These are phyloP conservation scores for Limonius californicus DNA, from an alignment of 1,140 invertebrate species.

Conservation along the genomic window DNA sequence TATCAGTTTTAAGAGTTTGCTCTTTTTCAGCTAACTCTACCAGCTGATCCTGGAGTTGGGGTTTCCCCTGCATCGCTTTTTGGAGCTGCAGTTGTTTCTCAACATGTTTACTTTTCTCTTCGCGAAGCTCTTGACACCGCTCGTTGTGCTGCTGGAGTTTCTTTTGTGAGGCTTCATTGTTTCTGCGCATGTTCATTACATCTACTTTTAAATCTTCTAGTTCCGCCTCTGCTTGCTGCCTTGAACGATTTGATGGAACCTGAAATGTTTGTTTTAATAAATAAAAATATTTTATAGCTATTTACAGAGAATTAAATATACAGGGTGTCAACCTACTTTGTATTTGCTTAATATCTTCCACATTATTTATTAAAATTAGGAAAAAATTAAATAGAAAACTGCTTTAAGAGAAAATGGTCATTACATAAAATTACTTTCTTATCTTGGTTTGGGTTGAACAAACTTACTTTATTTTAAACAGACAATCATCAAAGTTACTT, in stretches of 20 bases:
- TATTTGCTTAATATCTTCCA: too few species aligned
- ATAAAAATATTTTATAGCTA: not conserved
- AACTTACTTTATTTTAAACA: too few species aligned
- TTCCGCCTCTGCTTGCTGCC: constrained; percentile 49
- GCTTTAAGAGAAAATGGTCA: too few species aligned
- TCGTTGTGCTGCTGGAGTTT: constrained; percentile 32
- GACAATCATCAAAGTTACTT: too few species aligned
- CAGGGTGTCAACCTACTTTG: not conserved
- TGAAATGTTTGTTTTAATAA: not conserved
- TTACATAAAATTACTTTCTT: too few species aligned
- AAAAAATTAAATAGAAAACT: too few species aligned
- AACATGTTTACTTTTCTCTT: constrained; percentile 29
- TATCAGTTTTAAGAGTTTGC: constrained; percentile 42
- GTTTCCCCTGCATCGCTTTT: constrained; percentile 35
- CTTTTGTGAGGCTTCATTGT: constrained; percentile 26
- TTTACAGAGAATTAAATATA: not conserved
- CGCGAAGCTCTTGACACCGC: constrained; percentile 30
- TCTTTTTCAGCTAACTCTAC: constrained; percentile 44
- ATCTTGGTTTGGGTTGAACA: too few species aligned
- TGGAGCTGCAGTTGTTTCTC: constrained; percentile 35
- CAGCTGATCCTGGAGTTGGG: constrained; percentile 46
- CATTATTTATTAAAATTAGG: too few species aligned
- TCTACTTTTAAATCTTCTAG: constrained; percentile 48
- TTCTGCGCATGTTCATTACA: constrained; percentile 27
- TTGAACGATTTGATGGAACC: constrained; percentile 42